Conservation (phyloP, 1,140 invertebrate genomes). For the Drosophila kikkawai region DNA sequence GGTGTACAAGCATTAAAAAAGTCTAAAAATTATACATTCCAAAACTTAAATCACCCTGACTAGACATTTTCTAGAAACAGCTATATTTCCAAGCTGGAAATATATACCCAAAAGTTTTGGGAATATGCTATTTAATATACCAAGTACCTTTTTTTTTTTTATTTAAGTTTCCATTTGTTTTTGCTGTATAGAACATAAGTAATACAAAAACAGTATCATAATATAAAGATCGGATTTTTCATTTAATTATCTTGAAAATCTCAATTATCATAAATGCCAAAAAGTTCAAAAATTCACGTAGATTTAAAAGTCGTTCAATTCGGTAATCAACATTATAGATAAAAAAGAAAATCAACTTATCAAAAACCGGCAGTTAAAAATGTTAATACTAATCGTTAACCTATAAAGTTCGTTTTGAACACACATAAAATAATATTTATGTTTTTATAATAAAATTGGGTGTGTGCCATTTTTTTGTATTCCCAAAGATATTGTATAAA, state of each 20-base stretch:
- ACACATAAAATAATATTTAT: too few relatives aligned
- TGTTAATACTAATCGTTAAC: neutral
- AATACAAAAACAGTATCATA: neutral
- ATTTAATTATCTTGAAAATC: neutral
- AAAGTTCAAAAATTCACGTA: neutral
- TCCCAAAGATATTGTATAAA: too few relatives aligned
- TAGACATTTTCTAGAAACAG: too few relatives aligned
- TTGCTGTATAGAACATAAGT: neutral
- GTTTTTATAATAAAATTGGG: too few relatives aligned
- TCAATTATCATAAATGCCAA: neutral
- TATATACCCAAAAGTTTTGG: too few relatives aligned
- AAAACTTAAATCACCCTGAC: too few relatives aligned
- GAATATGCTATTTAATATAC: too few relatives aligned
- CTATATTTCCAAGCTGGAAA: too few relatives aligned
- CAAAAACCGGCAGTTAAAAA: neutral
- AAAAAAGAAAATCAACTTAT: neutral
- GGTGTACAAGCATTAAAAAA: too few relatives aligned
- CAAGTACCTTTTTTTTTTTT: neutral
- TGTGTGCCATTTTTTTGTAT: too few relatives aligned
- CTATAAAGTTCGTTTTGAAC: neutral
- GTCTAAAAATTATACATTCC: too few relatives aligned
- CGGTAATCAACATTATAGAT: neutral
- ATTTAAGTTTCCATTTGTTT: neutral
- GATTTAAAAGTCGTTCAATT: neutral
- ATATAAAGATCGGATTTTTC: neutral